Conservation (phyloP, 2,113 vertebrate species). For the Lathamus discolor region DNA sequence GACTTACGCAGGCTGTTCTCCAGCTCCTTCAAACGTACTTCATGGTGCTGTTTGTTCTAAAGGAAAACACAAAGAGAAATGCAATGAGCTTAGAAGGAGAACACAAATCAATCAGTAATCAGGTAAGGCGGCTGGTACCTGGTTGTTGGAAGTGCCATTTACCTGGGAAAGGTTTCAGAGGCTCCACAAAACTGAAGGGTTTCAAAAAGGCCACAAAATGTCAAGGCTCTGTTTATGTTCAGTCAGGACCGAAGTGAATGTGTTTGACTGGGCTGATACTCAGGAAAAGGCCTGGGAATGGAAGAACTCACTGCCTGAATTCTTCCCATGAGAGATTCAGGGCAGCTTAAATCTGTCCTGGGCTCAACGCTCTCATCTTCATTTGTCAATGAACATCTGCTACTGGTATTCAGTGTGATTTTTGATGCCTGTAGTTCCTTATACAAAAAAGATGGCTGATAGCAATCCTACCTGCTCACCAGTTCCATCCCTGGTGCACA, state of each 20-base stretch:
- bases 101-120: background rate
- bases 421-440: background rate
- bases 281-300: background rate
- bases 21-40: conserved; percentile 83
- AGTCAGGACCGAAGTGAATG: background rate
- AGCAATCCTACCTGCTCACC: background rate
- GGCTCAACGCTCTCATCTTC: background rate
- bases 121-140: background rate
- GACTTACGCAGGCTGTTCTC: conserved; percentile 85
- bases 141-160: background rate
- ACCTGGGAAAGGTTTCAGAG: background rate
- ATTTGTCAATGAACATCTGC: background rate
- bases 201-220: background rate
- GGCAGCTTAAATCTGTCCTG: background rate
- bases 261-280: background rate
- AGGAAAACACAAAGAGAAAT: background rate
- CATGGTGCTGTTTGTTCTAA: conserved; percentile 80
- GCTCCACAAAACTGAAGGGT: background rate
- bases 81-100: background rate
- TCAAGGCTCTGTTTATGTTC: background rate
- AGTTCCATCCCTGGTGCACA: background rate
- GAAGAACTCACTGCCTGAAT: background rate
- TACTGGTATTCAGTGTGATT: background rate
- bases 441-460: background rate
- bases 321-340: background rate